Evolutionary conservation across 1,140 invertebrate species (phyloP).

Genomic region (Penaeus vannamei): DNA sequence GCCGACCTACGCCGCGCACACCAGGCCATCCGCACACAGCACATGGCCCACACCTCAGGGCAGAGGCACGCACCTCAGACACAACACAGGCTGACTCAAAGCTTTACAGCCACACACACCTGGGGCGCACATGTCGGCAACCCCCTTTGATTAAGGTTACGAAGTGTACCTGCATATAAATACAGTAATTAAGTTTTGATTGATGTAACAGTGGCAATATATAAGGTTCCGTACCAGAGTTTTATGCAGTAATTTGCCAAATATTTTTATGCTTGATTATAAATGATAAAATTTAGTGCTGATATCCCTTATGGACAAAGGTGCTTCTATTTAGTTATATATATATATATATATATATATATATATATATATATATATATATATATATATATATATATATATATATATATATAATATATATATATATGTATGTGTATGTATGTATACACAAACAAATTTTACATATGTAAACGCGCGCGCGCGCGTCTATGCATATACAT

Average conservation of each 20-base stretch:
- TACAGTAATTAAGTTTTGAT: conserved; percentile 61
- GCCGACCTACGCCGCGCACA: conserved; percentile 35
- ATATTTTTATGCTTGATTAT: conserved; percentile 61
- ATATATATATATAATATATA: neutral
- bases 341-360: conserved; percentile 3
- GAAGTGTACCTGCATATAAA: conserved; percentile 62
- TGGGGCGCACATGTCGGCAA: conserved; percentile 25
- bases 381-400: neutral
- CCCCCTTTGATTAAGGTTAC: conserved; percentile 61
- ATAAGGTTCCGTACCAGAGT: conserved; percentile 64
- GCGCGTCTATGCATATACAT: too few relatives aligned
- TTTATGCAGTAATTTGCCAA: conserved; percentile 60
- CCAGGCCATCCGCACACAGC: neutral
- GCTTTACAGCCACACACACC: conserved; percentile 11
- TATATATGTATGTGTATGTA: neutral
- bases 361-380: neutral
- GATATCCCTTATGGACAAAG: conserved; percentile 51
- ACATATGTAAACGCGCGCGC: neutral
- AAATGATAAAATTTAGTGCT: conserved; percentile 43
- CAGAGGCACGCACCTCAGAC: conserved; percentile 33
- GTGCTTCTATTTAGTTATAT: conserved; percentile 63
- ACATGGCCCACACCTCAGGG: conserved; percentile 36
- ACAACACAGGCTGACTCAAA: conserved; percentile 9
- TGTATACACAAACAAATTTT: neutral
- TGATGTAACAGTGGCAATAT: conserved; percentile 65